Percentiles rank a stretch among this genome's conserved stretches.
These are phyloP conservation scores for Pseudochaenichthys georgianus DNA, from an alignment of 2,797 vertebrate genomes.

Conservation along the genomic window DNA sequence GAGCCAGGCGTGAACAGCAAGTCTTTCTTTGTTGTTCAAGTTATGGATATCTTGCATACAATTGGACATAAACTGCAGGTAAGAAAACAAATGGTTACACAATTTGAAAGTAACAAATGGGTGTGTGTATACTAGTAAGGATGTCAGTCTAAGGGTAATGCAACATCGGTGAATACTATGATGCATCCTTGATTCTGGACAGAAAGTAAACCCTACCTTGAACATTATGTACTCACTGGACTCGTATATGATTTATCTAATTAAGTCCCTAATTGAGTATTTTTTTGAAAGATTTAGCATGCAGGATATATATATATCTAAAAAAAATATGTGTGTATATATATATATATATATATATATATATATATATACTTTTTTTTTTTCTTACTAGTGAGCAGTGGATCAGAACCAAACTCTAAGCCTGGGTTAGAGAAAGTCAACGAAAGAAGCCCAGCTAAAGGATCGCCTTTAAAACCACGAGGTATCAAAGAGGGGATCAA, in stretches of 20 bases:
- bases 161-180: background rate
- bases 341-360: no score
- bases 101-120: background rate
- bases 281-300: no score
- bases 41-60: background rate
- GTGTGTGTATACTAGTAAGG: background rate
- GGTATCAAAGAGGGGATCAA: constrained; percentile 33
- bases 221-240: background rate
- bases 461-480: constrained; percentile 54
- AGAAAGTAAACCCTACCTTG: background rate
- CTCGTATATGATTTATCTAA: no score
- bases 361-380: no score
- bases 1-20: background rate
- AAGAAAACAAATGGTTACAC: constrained; percentile 25
- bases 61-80: constrained; percentile 31
- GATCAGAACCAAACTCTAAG: no score
- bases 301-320: no score
- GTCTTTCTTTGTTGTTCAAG: background rate
- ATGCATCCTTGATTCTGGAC: background rate
- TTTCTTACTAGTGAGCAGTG: no score
- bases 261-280: no score
- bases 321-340: no score
- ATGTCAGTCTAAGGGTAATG: background rate
- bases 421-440: no score
- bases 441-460: background rate